Conservation (phyloP, 1,140 invertebrate species). For the Dysdera silvatica region DNA sequence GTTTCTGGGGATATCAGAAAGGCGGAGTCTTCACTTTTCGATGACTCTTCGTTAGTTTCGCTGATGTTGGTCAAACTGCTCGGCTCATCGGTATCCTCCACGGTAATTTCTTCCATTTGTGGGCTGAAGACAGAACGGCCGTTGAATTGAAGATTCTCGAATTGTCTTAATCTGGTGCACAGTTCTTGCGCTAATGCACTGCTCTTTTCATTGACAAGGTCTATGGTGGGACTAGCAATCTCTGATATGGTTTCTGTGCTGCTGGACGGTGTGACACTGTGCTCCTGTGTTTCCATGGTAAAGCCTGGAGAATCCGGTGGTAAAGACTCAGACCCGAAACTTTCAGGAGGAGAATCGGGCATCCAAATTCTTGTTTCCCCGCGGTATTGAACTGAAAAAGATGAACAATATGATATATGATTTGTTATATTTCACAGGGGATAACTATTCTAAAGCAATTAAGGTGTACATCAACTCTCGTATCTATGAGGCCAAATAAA, state of each 20-base stretch:
- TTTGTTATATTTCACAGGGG: too few species aligned
- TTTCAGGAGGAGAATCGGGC: constrained; percentile 22
- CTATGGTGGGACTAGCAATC: constrained; percentile 15
- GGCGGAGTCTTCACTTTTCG: neutral
- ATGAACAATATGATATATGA: neutral
- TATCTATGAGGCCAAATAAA: too few species aligned
- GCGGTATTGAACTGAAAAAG: constrained; percentile 7
- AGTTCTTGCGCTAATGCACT: constrained; percentile 19
- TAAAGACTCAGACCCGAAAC: constrained; percentile 16
- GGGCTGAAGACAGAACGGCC: constrained; percentile 2
- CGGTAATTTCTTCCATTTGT: too few species aligned
- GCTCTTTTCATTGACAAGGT: constrained; percentile 11
- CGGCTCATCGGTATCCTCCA: constrained; percentile 4
- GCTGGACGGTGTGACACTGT: constrained; percentile 10
- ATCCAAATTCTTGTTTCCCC: constrained; percentile 18
- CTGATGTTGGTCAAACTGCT: neutral
- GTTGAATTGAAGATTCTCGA: constrained; percentile 1
- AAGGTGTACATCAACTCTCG: too few species aligned
- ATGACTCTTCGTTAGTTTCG: neutral
- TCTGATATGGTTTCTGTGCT: constrained; percentile 24
- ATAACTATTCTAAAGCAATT: too few species aligned
- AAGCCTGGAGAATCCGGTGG: constrained; percentile 21
- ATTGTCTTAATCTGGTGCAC: neutral
- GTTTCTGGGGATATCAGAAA: constrained; percentile 3
- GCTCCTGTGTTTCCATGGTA: constrained; percentile 22